Evolutionary conservation across 2,888 invertebrate species (phyloP).

Genomic region (Caenorhabditis drosophilae): DNA sequence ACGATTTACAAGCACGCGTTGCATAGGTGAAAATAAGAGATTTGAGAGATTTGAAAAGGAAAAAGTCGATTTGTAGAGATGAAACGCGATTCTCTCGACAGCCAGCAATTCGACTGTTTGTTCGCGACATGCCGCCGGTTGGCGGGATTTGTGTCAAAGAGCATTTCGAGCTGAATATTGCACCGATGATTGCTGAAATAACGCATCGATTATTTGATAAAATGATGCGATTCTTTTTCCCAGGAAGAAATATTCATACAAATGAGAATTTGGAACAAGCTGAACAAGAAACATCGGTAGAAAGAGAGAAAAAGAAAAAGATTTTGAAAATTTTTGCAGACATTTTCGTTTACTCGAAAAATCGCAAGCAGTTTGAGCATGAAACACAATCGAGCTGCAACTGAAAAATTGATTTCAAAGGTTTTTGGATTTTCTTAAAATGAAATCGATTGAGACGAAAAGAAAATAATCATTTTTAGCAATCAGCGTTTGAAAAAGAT

Average conservation of each 20-base stretch:
- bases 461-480: constrained; percentile 3
- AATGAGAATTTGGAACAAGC: constrained; percentile 53
- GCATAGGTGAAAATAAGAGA: constrained; percentile 9
- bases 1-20: constrained; percentile 77
- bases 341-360: constrained; percentile 48
- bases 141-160: constrained; percentile 99
- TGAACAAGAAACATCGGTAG: constrained; percentile 20
- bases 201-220: constrained; percentile 80
- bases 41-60: neutral
- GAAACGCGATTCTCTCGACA: constrained; percentile 77
- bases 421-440: neutral
- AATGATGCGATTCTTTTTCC: constrained; percentile 78
- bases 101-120: constrained; percentile 89
- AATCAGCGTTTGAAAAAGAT: constrained; percentile 72
- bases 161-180: constrained; percentile 81
- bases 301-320: neutral
- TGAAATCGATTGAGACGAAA: neutral
- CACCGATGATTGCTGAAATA: constrained; percentile 74
- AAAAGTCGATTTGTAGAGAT: constrained; percentile 7
- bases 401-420: constrained; percentile 4
- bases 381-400: constrained; percentile 30
- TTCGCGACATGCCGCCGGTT: constrained; percentile 86
- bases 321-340: constrained; percentile 19
- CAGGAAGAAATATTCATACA: constrained; percentile 79
- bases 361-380: constrained; percentile 42